Conservation (phyloP, 64 coral and sea anemone genomes). For the Catalaphyllia jardinei region DNA sequence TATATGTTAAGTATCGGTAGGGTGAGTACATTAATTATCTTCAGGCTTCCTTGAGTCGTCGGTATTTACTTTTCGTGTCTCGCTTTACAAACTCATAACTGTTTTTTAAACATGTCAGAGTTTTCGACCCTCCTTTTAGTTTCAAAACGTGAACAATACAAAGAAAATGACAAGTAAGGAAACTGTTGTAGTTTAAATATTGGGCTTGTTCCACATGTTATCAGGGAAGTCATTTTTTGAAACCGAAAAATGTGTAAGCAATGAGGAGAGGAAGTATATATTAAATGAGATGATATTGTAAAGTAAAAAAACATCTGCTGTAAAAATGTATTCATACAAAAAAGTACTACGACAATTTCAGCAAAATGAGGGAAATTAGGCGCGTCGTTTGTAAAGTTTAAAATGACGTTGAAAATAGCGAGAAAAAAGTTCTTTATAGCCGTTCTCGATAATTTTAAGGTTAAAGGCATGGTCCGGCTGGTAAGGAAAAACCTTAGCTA, state of each 20-base stretch:
- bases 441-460: too few relatives aligned
- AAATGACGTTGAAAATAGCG: too few relatives aligned
- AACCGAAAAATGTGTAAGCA: neutral
- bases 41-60: too few relatives aligned
- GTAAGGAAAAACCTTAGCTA: too few relatives aligned
- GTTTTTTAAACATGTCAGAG: neutral
- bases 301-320: neutral
- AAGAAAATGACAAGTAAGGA: neutral
- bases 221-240: neutral
- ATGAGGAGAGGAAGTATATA: neutral
- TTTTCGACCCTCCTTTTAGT: neutral
- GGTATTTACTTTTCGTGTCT: neutral
- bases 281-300: neutral
- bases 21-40: too few relatives aligned
- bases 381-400: too few relatives aligned
- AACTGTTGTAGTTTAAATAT: neutral
- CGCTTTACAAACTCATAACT: too few relatives aligned
- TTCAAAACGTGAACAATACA: neutral
- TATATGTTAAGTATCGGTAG: too few relatives aligned
- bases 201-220: neutral
- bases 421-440: too few relatives aligned
- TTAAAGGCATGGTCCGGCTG: too few relatives aligned
- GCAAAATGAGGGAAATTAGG: neutral
- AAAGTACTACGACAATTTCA: neutral
- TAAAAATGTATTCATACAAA: too few relatives aligned